phyloP scores from a whole-genome alignment of 2,888 invertebrate species.

The Tholera decimalis region DNA sequence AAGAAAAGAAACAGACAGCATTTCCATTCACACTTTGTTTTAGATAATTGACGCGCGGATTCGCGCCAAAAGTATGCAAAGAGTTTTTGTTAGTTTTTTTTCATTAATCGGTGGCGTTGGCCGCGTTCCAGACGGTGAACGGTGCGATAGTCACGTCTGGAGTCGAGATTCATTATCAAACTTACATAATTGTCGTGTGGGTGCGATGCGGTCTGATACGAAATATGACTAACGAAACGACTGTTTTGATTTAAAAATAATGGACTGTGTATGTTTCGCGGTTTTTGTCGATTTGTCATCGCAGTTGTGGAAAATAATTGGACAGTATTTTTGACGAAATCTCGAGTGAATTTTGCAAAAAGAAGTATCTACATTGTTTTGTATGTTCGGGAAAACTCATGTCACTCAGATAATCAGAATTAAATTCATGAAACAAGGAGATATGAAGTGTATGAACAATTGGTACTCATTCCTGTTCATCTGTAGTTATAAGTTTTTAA shows the following conservation, averaged over 20 bases:
- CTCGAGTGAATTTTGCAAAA: neutral
- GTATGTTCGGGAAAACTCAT: too few relatives aligned
- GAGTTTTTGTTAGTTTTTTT: conserved; percentile 30
- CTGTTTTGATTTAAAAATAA: conserved; percentile 46
- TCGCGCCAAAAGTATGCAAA: conserved; percentile 48
- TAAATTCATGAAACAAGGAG: neutral
- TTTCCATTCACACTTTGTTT: conserved; percentile 67
- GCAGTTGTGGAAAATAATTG: neutral
- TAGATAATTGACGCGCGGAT: conserved; percentile 43
- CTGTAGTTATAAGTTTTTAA: too few relatives aligned
- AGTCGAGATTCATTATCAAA: conserved; percentile 50
- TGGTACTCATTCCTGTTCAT: too few relatives aligned
- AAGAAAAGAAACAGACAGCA: conserved; percentile 44
- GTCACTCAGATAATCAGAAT: neutral
- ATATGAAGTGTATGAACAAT: neutral
- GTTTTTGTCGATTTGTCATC: conserved; percentile 20
- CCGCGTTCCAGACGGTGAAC: conserved; percentile 51
- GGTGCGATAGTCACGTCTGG: conserved; percentile 35
- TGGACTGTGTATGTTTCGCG: conserved; percentile 9
- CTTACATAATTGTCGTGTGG: conserved; percentile 58
- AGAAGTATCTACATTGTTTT: neutral
- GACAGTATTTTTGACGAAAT: conserved; percentile 1
- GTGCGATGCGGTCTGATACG: conserved; percentile 33
- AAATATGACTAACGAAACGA: conserved; percentile 44
- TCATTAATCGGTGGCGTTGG: conserved; percentile 54